These are phyloP conservation scores for Drosophila saltans DNA, from an alignment of 1,140 invertebrate genomes.

Conservation along the genomic window DNA sequence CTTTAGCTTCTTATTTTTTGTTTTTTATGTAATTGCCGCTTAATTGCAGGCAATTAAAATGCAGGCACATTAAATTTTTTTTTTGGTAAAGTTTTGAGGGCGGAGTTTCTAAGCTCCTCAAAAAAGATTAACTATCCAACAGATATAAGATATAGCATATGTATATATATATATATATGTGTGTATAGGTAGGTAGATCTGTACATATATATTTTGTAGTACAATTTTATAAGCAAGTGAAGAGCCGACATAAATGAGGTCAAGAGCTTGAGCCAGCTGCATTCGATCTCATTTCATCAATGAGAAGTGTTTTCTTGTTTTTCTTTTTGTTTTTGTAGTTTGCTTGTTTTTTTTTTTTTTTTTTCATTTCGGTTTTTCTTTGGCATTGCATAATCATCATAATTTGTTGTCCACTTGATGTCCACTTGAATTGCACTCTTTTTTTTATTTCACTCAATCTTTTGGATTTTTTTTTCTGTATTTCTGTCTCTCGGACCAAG, in stretches of 20 bases:
- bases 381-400: conserved; percentile 72
- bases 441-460: conserved; percentile 36
- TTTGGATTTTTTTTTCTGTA: conserved; percentile 21
- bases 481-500: conserved; percentile 46
- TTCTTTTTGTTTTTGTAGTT: conserved; percentile 8
- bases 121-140: conserved; percentile 21
- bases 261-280: conserved; percentile 62
- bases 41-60: conserved; percentile 79
- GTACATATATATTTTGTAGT: conserved; percentile 27
- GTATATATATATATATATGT: background rate
- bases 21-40: conserved; percentile 51
- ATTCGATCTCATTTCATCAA: conserved; percentile 25
- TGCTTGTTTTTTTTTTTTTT: background rate
- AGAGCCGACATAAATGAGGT: conserved; percentile 53
- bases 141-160: background rate
- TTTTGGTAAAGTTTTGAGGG: conserved; percentile 37
- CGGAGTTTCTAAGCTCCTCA: conserved; percentile 48
- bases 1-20: conserved; percentile 26
- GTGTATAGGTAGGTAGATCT: too few relatives aligned
- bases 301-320: conserved; percentile 45
- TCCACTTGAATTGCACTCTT: conserved; percentile 74
- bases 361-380: conserved; percentile 26
- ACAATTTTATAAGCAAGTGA: conserved; percentile 32
- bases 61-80: conserved; percentile 49
- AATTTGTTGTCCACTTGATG: conserved; percentile 78